phyloP scores from a whole-genome alignment of 2,797 vertebrate species.

The Octomys mimax region DNA sequence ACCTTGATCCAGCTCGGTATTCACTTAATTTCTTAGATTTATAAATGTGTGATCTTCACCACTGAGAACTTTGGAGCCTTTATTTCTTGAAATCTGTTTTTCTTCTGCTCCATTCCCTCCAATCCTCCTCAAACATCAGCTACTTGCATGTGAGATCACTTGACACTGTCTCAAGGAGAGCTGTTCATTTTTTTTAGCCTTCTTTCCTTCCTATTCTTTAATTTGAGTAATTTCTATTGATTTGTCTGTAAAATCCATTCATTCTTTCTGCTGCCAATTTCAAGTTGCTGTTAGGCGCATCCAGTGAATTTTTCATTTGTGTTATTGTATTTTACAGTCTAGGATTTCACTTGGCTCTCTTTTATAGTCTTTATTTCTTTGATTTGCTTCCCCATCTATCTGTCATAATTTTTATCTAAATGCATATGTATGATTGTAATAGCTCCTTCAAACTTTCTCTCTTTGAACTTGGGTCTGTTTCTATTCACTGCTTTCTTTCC shows the following conservation, averaged over 20 bases:
- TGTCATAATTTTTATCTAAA: slow-evolving; percentile 30
- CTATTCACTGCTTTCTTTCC: slow-evolving; percentile 48
- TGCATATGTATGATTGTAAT: not conserved
- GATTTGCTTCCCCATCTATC: not conserved
- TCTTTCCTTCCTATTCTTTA: slow-evolving; percentile 15
- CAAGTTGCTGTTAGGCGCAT: slow-evolving; percentile 35
- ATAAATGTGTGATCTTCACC: slow-evolving; percentile 25
- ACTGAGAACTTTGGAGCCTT: slow-evolving; percentile 27
- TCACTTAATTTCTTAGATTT: not conserved
- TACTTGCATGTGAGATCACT: not conserved
- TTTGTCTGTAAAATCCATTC: slow-evolving; percentile 37
- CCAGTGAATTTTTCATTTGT: slow-evolving; percentile 50
- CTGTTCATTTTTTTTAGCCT: slow-evolving; percentile 16
- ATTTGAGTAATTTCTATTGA: slow-evolving; percentile 52
- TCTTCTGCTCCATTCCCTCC: not conserved
- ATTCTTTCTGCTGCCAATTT: slow-evolving; percentile 23
- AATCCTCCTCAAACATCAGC: not conserved
- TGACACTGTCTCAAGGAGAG: not conserved
- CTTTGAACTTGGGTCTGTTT: slow-evolving; percentile 27
- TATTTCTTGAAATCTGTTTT: slow-evolving; percentile 39
- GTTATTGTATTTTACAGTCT: slow-evolving; percentile 42
- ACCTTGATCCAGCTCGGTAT: slow-evolving; percentile 1
- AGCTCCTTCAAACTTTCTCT: not conserved
- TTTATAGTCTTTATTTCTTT: slow-evolving; percentile 47
- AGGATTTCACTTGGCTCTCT: slow-evolving; percentile 41